Base-by-base conservation (phyloP, 1,140 invertebrate genomes). In the Battus philenor region DNA sequence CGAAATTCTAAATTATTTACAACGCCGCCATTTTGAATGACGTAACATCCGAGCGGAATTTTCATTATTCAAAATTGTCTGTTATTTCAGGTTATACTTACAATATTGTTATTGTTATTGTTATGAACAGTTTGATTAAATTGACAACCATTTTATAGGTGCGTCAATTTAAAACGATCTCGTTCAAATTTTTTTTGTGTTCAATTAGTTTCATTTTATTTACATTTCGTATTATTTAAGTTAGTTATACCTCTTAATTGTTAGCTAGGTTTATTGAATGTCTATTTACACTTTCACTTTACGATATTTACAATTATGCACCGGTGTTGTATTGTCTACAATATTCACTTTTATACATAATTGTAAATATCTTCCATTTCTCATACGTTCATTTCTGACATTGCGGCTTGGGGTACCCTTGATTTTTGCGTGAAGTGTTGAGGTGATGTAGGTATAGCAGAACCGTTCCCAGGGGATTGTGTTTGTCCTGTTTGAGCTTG, bases 331-430 rank as follows among this genome's bases (percentile, higher is more conserved):
- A 46, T 18, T 52, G 31, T 48, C 50, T 49, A 41, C 24, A 47
- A 47, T 66, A 52, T 60, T 65, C 73, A 81, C 73, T 75, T 39
- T 80, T 81, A 85, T 52, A 85, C 81, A 80, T 85, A 85, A 81
- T 85, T 85, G 77, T 85, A 85, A 85, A 85, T 85, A 85, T 85
- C 81, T 44, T 85, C 81, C 71, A 85, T 85, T 56, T 85, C 81
- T 94, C 93, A 94, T 90, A 94, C 93, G 59, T 93, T 89, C 93
- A 94, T 94, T 83, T 94, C 93, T 39, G 90, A 92, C 82, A 94
- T 93, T 8, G 92, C 90, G 13, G 92, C 91, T 67, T 93, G 92
- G 22, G 92, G 91, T 44, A 93, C 88, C 57, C 91, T 88, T 50
- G 89, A 88, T 34, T 90, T 89, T 50, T 88, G 85, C 16, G 87